These are phyloP conservation scores for Drosophila ficusphila DNA, from an alignment of 1,140 invertebrate genomes.

Conservation along the genomic window DNA sequence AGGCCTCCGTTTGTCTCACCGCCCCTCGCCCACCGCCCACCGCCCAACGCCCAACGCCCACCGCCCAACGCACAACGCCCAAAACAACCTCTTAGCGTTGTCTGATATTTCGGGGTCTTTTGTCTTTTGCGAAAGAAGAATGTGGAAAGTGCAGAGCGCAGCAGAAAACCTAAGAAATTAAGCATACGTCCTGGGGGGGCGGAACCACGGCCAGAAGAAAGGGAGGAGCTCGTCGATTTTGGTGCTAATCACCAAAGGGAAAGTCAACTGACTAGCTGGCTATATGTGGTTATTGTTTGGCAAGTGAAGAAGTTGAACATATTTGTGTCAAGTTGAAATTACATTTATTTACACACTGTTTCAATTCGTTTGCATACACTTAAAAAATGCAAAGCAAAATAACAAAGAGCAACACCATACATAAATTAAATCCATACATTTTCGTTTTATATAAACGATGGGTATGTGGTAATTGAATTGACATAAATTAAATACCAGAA, in stretches of 20 bases:
- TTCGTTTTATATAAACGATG: not conserved
- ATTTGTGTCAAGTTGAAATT: too few species aligned
- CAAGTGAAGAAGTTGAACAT: too few species aligned
- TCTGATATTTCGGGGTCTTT: slow-evolving; percentile 45
- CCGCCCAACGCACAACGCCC: not conserved
- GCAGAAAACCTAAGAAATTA: slow-evolving; percentile 12
- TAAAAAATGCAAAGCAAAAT: not conserved
- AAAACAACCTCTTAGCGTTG: slow-evolving; percentile 51
- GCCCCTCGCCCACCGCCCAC: not conserved
- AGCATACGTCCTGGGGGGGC: not conserved
- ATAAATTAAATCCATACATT: slow-evolving; percentile 1
- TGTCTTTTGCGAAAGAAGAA: slow-evolving; percentile 1
- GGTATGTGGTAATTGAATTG: not conserved
- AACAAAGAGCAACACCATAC: not conserved
- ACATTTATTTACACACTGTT: too few species aligned
- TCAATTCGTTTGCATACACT: too few species aligned
- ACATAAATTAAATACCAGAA: not conserved
- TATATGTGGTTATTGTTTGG: too few species aligned
- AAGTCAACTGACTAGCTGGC: slow-evolving; percentile 16
- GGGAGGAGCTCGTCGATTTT: slow-evolving; percentile 13
- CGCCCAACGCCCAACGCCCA: not conserved
- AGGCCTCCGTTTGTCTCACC: not conserved
- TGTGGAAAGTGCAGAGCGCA: slow-evolving; percentile 31
- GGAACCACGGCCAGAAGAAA: not conserved
- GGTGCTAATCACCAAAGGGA: slow-evolving; percentile 17